Evolutionary conservation across 1,140 invertebrate species (phyloP), one percentile per base, ranked within the genome.

Genomic region (Microvelia longipes): DNA sequence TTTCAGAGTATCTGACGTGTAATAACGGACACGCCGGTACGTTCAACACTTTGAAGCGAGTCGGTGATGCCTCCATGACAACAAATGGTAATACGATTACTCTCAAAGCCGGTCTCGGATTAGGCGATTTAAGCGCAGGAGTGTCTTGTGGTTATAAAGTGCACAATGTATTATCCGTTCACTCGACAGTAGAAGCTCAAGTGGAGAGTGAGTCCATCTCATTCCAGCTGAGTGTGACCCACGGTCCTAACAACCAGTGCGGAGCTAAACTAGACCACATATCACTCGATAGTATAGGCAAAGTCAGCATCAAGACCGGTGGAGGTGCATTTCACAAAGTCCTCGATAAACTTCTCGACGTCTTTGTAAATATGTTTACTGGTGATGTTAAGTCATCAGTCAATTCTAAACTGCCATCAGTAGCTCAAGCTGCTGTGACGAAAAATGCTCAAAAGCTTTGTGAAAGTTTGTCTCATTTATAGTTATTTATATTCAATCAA

Each of bases 251-350:
- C n/a, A 25, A 50, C 2, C n/a, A n/a, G n/a, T 71, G 70, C 67
- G 61, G 29, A 1, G 67, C 70, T 13, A 65, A 63, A 29, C 25
- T 71, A 2, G 70, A 71, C 26, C n/a, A 68, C 50, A 29, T 68
- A 1, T 25, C 28, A 1, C 2, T 71, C 24, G 66, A 64, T 15
- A 35, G 66, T 24, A 27, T 71, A 2, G 70, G 70, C 0, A 29
- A 27, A 13, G 68, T 71, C 61, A 68, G 27, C 2, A 25, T 71
- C 29, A 28, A 71, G 30, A 71, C 70, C 1, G 70, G 70, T n/a
- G 67, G 70, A 28, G 50, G 67, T 11, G 25, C 68, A 28, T 26
- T 71, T 26, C 70, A 71, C 70, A 71, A 68, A 27, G 61, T 71
- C 25, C 64, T 67, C 64, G 66, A 71, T 50, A 68, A 67, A 60